These are phyloP conservation scores for Phymanthus crucifer DNA, from an alignment of 92 coral and sea anemone species.

Conservation along the genomic window DNA sequence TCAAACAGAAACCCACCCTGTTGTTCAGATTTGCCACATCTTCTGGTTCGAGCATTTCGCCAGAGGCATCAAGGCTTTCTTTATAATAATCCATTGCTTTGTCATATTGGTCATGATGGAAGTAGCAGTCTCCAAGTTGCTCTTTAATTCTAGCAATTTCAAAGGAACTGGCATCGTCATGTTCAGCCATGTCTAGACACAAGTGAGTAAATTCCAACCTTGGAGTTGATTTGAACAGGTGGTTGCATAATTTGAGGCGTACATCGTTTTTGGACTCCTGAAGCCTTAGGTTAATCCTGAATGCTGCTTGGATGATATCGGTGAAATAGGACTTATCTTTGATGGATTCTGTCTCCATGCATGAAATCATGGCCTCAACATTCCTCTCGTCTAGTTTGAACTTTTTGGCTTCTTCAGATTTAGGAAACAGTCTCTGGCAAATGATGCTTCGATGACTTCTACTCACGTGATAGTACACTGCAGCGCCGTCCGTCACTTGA, in stretches of 20 bases:
- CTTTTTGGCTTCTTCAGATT: constrained; percentile 21
- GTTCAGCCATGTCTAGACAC: background rate
- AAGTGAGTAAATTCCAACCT: background rate
- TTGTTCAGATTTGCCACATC: background rate
- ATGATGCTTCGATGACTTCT: background rate
- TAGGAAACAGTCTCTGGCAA: constrained; percentile 20
- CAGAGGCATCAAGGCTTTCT: background rate
- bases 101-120: background rate
- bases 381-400: constrained; percentile 8
- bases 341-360: constrained; percentile 11
- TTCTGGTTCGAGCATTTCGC: background rate
- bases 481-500: constrained; percentile 21
- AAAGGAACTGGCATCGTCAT: background rate
- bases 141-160: background rate
- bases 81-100: background rate
- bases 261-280: background rate
- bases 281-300: background rate
- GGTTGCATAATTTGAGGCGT: background rate
- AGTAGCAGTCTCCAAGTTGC: background rate
- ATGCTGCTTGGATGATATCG: background rate
- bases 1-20: background rate
- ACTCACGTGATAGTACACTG: constrained; percentile 2
- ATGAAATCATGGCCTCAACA: constrained; percentile 6
- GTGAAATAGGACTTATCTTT: background rate
- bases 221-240: background rate